Evolutionary conservation across 2,888 invertebrate genomes (phyloP).

Genomic region (Amphipyra berbera): DNA sequence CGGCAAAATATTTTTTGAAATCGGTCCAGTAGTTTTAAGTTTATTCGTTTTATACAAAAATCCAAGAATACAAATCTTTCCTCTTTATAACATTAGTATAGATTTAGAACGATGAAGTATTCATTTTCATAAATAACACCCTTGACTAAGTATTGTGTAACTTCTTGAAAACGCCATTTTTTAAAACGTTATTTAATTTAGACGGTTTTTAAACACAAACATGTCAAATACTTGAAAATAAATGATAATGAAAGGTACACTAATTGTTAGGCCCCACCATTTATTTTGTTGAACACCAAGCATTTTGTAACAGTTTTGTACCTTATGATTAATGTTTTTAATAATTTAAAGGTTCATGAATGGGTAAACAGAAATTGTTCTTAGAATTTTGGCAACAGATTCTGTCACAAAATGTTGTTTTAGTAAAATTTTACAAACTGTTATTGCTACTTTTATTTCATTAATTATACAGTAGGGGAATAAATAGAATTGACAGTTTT

Average conservation of each 20-base stretch:
- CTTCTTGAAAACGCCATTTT: too few species aligned
- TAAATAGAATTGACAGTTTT: too few species aligned
- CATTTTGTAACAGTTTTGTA: constrained; percentile 44
- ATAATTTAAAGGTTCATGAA: constrained; percentile 50
- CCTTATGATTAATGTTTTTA: constrained; percentile 54
- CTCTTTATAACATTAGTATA: too few species aligned
- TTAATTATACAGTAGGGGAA: too few species aligned
- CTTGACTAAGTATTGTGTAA: too few species aligned
- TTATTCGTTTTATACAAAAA: too few species aligned
- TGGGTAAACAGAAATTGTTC: constrained; percentile 39
- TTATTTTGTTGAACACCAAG: constrained; percentile 41
- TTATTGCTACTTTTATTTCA: background rate
- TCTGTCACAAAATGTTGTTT: constrained; percentile 32
- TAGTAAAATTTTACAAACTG: constrained; percentile 5
- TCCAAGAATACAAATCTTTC: too few species aligned
- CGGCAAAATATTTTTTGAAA: too few species aligned
- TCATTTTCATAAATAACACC: too few species aligned
- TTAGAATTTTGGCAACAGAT: constrained; percentile 21
- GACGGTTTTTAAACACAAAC: constrained; percentile 1
- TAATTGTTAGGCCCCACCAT: constrained; percentile 33
- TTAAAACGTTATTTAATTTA: background rate
- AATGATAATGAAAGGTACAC: constrained; percentile 24
- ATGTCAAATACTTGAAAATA: constrained; percentile 8
- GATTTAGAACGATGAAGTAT: too few species aligned
- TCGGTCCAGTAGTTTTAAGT: too few species aligned